Evolutionary conservation across 53 echinoderm and acorn worm genomes (phyloP).

Genomic region (Antedon mediterranea): DNA sequence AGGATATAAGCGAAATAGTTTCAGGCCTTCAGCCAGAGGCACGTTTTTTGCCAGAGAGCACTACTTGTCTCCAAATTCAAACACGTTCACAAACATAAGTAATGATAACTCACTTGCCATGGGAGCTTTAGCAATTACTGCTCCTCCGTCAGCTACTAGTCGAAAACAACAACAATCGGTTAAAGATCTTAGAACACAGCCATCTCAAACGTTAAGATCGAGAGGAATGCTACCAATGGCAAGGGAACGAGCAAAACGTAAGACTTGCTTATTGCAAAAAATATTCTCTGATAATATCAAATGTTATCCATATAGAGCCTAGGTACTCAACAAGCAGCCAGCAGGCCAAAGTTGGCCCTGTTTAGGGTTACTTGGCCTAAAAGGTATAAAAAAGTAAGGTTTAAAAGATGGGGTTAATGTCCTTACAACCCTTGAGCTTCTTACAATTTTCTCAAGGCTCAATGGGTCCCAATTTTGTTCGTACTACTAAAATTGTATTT

Average conservation of each 20-base stretch:
- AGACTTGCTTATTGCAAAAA: background rate
- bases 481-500: too few species aligned
- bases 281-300: too few species aligned
- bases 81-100: background rate
- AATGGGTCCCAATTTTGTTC: too few species aligned
- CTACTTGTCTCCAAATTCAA: background rate
- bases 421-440: too few species aligned
- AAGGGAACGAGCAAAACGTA: background rate
- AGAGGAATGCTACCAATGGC: background rate
- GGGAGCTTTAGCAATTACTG: slow-evolving; percentile 1
- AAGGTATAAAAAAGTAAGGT: too few species aligned
- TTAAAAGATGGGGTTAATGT: too few species aligned
- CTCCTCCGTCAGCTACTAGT: background rate
- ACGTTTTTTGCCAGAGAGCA: slow-evolving; percentile 32
- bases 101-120: slow-evolving; percentile 5
- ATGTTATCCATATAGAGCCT: too few species aligned
- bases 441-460: too few species aligned
- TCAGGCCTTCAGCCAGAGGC: slow-evolving; percentile 42
- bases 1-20: slow-evolving; percentile 27
- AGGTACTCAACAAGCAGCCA: too few species aligned
- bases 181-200: background rate
- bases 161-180: background rate
- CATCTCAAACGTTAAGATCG: background rate
- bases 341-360: too few species aligned
- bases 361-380: too few species aligned